A percentile compares a stretch with the other conserved stretches of the same genome.
Conservation (phyloP, 2,113 vertebrate species). For the Morone saxatilis region DNA sequence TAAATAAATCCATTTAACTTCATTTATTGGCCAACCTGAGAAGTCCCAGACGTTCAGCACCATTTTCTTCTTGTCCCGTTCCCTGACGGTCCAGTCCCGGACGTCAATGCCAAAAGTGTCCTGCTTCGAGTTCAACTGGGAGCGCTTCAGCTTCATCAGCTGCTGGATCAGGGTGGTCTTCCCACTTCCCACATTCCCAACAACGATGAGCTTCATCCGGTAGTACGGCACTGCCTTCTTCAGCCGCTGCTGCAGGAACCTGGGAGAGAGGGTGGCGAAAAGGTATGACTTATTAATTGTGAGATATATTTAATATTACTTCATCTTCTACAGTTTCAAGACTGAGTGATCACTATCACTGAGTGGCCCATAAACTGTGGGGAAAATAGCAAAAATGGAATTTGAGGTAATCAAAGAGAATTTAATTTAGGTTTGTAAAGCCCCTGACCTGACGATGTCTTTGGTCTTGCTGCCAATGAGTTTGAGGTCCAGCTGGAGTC, state of each 20-base stretch:
- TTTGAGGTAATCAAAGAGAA: too few relatives aligned
- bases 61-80: slow-evolving; percentile 89
- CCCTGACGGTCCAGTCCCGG: slow-evolving; percentile 90
- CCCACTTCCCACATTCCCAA: slow-evolving; percentile 92
- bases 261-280: slow-evolving; percentile 54
- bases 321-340: background rate
- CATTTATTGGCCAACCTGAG: slow-evolving; percentile 84
- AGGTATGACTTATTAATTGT: background rate
- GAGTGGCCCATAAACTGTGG: too few relatives aligned
- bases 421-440: background rate
- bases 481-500: slow-evolving; percentile 94
- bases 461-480: slow-evolving; percentile 95
- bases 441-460: slow-evolving; percentile 92
- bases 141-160: slow-evolving; percentile 89
- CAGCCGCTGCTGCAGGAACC: slow-evolving; percentile 96
- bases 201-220: slow-evolving; percentile 95
- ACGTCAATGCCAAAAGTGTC: slow-evolving; percentile 88
- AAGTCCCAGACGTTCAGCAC: slow-evolving; percentile 97
- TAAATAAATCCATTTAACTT: background rate
- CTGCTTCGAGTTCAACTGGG: slow-evolving; percentile 74
- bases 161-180: slow-evolving; percentile 93
- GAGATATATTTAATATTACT: background rate
- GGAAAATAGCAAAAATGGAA: background rate
- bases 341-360: too few relatives aligned
- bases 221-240: slow-evolving; percentile 96